phyloP scores from a whole-genome alignment of 2,797 vertebrate species.

The Malurus leucopterus region DNA sequence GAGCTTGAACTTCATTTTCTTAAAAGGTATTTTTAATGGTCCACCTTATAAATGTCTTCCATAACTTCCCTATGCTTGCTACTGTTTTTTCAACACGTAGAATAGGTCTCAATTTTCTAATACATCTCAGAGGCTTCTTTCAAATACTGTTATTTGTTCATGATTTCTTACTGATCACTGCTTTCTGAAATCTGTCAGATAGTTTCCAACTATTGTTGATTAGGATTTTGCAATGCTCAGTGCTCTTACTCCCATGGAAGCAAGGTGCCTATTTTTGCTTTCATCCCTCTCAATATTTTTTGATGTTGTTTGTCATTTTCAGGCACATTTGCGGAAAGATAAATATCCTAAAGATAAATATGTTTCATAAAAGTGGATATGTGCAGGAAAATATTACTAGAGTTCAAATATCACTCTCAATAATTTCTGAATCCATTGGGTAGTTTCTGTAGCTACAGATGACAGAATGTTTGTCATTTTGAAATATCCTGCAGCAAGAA shows the following conservation, averaged over 20 bases:
- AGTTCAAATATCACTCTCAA: neutral
- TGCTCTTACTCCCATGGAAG: neutral
- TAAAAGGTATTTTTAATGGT: neutral
- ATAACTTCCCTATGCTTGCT: neutral
- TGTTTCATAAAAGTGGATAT: neutral
- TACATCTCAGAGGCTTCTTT: neutral
- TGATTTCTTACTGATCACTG: neutral
- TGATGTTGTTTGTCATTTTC: neutral
- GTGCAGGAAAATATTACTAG: neutral
- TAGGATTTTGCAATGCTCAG: neutral
- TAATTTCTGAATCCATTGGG: neutral
- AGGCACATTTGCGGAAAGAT: neutral
- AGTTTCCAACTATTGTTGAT: neutral
- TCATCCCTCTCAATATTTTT: neutral
- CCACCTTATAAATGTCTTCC: neutral
- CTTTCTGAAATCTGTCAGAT: neutral
- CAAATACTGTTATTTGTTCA: neutral
- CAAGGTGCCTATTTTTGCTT: neutral
- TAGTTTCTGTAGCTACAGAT: neutral
- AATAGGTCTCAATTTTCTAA: neutral
- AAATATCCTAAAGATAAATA: neutral
- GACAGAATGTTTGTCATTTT: slow-evolving; percentile 24
- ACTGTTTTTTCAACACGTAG: neutral
- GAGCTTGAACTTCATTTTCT: neutral
- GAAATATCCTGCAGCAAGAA: slow-evolving; percentile 17